These are phyloP conservation scores for Zapus hudsonius DNA, from an alignment of 2,113 vertebrate species.

Conservation along the genomic window DNA sequence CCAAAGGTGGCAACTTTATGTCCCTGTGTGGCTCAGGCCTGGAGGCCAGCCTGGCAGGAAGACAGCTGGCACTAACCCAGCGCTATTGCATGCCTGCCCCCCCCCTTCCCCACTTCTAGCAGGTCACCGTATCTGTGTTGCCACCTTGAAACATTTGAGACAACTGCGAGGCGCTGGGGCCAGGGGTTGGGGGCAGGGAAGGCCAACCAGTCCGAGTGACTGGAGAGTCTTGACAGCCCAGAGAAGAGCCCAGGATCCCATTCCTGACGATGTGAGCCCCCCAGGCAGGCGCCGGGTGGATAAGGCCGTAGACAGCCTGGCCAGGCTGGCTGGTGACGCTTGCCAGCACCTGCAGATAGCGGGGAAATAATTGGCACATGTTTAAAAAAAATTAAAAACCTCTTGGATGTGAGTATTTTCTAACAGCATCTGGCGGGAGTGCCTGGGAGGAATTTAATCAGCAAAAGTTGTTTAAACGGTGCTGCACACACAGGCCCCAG, in stretches of 20 bases:
- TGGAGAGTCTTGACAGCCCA: constrained; percentile 86
- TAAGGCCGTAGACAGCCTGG: constrained; percentile 90
- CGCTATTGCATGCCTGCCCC: not conserved
- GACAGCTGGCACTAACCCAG: constrained; percentile 52
- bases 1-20: not conserved
- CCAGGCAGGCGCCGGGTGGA: constrained; percentile 89
- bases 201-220: constrained; percentile 65
- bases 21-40: constrained; percentile 43
- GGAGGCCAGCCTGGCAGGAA: constrained; percentile 12
- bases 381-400: constrained; percentile 82
- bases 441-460: constrained; percentile 91
- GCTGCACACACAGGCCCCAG: constrained; percentile 85
- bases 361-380: constrained; percentile 89
- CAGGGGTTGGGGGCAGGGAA: constrained; percentile 61
- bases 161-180: constrained; percentile 57
- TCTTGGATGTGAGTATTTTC: constrained; percentile 87
- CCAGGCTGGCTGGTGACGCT: constrained; percentile 84
- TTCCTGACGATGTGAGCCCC: constrained; percentile 85
- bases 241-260: constrained; percentile 82
- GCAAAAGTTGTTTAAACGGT: constrained; percentile 88
- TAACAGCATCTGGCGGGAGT: constrained; percentile 88
- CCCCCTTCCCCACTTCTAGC: constrained; percentile 2
- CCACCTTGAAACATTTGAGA: constrained; percentile 73
- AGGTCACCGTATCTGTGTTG: constrained; percentile 70
- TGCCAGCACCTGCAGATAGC: constrained; percentile 91